Percentiles rank a stretch among this genome's conserved stretches.
These are phyloP conservation scores for Philypnodon macrostomus DNA, from an alignment of 2,797 vertebrate species.

Conservation along the genomic window DNA sequence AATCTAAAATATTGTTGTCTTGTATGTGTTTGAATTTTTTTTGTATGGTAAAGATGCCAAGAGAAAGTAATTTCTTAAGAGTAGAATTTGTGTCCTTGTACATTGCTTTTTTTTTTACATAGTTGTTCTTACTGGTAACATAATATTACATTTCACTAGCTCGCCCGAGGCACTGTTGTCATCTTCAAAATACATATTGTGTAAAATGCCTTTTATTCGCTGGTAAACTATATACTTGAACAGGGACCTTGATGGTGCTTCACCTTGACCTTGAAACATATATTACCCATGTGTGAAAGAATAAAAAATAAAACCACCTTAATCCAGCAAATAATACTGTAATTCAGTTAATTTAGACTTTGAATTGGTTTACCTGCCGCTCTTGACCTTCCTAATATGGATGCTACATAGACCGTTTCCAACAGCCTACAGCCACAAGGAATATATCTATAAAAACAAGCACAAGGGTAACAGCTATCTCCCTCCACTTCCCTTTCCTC, in stretches of 20 bases:
- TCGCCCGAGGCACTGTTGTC: neutral
- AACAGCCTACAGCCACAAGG: neutral
- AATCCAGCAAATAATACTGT: neutral
- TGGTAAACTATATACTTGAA: neutral
- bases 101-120: too few species aligned
- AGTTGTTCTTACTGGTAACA: too few species aligned
- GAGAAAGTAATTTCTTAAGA: too few species aligned
- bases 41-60: too few species aligned
- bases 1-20: too few species aligned
- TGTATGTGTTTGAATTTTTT: too few species aligned
- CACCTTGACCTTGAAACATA: neutral
- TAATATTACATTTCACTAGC: neutral
- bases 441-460: conserved; percentile 50
- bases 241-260: neutral
- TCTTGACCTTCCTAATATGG: conserved; percentile 6
- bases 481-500: conserved; percentile 17
- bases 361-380: neutral
- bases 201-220: neutral
- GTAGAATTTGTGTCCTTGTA: too few species aligned
- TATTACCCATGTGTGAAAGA: neutral
- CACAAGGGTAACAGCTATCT: conserved; percentile 59
- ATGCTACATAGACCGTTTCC: neutral
- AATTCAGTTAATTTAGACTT: neutral
- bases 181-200: neutral
- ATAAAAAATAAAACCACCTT: neutral